Evolutionary conservation across 1,140 invertebrate genomes (phyloP).

Genomic region (Procambarus clarkii): DNA sequence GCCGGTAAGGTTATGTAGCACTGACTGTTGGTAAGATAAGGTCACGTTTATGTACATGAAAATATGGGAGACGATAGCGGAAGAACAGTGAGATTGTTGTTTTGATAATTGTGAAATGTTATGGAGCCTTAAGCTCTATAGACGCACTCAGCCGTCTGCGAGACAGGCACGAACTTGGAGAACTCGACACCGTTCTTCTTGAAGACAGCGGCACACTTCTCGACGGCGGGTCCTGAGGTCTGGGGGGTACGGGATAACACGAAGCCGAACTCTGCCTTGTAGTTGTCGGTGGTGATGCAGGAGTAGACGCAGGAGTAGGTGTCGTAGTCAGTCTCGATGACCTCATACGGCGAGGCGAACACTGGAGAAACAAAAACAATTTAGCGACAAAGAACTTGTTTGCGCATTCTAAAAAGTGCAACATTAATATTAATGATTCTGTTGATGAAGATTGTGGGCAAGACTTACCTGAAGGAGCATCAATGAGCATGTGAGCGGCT

Average conservation of each 20-base stretch:
- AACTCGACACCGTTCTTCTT: constrained; percentile 25
- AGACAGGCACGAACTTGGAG: constrained; percentile 9
- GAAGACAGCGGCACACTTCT: constrained; percentile 17
- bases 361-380: neutral
- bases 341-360: neutral
- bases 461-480: constrained; percentile 13
- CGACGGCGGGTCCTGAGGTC: neutral
- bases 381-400: too few relatives aligned
- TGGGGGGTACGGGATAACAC: constrained; percentile 15
- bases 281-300: neutral
- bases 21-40: too few relatives aligned
- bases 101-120: too few relatives aligned
- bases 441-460: neutral
- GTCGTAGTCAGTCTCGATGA: constrained; percentile 33
- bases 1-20: too few relatives aligned
- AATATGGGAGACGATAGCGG: too few relatives aligned
- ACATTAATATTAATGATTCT: too few relatives aligned
- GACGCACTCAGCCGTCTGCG: constrained; percentile 10
- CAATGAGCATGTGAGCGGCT: constrained; percentile 38
- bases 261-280: constrained; percentile 32
- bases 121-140: constrained; percentile 7
- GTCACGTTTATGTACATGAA: too few relatives aligned
- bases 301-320: constrained; percentile 23
- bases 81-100: too few relatives aligned
- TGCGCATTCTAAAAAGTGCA: too few relatives aligned